These are phyloP conservation scores for Nixonia krombeini DNA, from an alignment of 1,140 invertebrate species.

Conservation along the genomic window DNA sequence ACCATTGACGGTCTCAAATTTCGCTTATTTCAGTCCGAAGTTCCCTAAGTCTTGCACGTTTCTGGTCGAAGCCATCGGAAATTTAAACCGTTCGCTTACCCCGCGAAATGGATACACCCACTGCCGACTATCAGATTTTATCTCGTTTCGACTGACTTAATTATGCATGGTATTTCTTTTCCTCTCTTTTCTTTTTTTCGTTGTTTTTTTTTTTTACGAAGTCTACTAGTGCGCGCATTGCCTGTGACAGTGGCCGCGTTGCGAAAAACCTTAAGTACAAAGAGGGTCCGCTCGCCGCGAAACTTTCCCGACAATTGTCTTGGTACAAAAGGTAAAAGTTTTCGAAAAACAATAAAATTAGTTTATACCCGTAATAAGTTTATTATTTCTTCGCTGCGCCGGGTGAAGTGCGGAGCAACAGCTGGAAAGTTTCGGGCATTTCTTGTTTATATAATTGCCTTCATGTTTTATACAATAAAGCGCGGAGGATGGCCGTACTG, in stretches of 20 bases:
- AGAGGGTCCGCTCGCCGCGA: constrained; percentile 13
- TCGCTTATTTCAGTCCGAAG: constrained; percentile 32
- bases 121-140: constrained; percentile 36
- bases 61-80: constrained; percentile 18
- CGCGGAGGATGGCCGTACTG: no score
- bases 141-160: constrained; percentile 37
- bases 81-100: constrained; percentile 33
- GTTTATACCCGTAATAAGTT: neutral
- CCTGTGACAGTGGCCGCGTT: no score
- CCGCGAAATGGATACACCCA: constrained; percentile 25
- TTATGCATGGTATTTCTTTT: no score
- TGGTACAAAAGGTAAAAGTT: constrained; percentile 37
- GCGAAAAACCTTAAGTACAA: no score
- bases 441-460: no score
- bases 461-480: no score
- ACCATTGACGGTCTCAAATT: constrained; percentile 32
- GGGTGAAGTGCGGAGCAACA: no score
- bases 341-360: constrained; percentile 4
- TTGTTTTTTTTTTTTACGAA: no score
- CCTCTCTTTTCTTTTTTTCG: no score
- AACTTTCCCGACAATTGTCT: constrained; percentile 21
- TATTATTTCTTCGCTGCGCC: no score
- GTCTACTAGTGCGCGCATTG: no score
- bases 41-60: constrained; percentile 13
- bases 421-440: no score